Conservation (phyloP, 2,113 vertebrate genomes). For the Sylvia atricapilla region DNA sequence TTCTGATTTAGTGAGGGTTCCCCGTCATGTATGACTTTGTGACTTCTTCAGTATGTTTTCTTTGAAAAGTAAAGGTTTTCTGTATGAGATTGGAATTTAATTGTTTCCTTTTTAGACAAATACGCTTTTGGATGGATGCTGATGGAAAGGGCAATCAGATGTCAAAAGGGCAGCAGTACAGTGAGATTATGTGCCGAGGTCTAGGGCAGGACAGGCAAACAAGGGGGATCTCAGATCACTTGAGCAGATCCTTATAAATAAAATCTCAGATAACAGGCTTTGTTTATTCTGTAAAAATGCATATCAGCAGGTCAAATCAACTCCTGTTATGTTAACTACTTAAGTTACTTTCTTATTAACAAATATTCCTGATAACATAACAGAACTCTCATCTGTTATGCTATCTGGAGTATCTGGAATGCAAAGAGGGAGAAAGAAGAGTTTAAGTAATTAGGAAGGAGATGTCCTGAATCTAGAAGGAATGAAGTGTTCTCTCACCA, state of each 20-base stretch:
- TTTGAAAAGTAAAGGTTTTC: constrained; percentile 69
- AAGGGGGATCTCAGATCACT: constrained; percentile 53
- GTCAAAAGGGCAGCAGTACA: constrained; percentile 65
- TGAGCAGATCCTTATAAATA: constrained; percentile 55
- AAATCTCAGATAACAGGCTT: constrained; percentile 62
- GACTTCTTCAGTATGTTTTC: constrained; percentile 67
- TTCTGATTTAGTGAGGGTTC: constrained; percentile 31
- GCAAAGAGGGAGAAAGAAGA: neutral
- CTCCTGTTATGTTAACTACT: constrained; percentile 67
- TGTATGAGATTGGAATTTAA: constrained; percentile 76
- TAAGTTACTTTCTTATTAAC: constrained; percentile 63
- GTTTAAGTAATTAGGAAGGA: neutral
- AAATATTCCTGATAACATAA: constrained; percentile 18
- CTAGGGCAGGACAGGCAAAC: constrained; percentile 69
- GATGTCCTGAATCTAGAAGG: neutral
- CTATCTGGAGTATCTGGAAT: constrained; percentile 20
- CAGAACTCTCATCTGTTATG: neutral
- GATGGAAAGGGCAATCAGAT: constrained; percentile 73
- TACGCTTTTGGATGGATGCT: constrained; percentile 73
- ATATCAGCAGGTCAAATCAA: constrained; percentile 55
- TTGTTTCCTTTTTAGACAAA: constrained; percentile 84
- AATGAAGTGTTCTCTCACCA: neutral
- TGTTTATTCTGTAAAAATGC: constrained; percentile 65
- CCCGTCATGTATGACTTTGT: neutral
- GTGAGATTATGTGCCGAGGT: constrained; percentile 64